phyloP scores from a whole-genome alignment of 1,140 invertebrate species.

The Hestina assimilis region DNA sequence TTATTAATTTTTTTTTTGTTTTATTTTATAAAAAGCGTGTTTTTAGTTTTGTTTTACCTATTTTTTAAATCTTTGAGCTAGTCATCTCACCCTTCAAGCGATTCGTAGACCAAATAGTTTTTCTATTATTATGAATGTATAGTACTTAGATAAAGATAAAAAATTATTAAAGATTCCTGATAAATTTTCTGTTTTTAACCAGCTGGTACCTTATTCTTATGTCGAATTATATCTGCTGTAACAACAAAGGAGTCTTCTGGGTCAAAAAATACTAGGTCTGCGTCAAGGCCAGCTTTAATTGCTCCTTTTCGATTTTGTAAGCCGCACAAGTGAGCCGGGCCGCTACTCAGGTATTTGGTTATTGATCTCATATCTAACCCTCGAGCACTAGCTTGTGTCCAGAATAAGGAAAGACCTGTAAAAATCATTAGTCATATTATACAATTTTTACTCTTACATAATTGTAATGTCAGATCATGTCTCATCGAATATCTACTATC shows the following conservation, averaged over 20 bases:
- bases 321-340: slow-evolving; percentile 81
- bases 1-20: too few species aligned
- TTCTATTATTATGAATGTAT: too few species aligned
- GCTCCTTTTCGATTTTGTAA: slow-evolving; percentile 81
- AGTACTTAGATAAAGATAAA: too few species aligned
- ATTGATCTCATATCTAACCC: slow-evolving; percentile 79
- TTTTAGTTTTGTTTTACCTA: too few species aligned
- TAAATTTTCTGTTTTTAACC: background rate
- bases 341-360: slow-evolving; percentile 80
- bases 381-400: slow-evolving; percentile 79
- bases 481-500: too few species aligned
- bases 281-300: slow-evolving; percentile 82
- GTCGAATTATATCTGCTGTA: slow-evolving; percentile 72
- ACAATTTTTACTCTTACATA: too few species aligned
- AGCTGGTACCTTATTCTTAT: slow-evolving; percentile 82
- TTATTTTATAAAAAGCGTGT: too few species aligned
- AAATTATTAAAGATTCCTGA: too few species aligned
- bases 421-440: slow-evolving; percentile 22
- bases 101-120: too few species aligned
- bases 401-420: slow-evolving; percentile 82
- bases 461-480: too few species aligned
- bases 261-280: slow-evolving; percentile 86
- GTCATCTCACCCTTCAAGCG: too few species aligned
- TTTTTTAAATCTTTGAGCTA: too few species aligned
- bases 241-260: slow-evolving; percentile 81